Evolutionary conservation across 2,888 invertebrate species (phyloP), one percentile per base, ranked within the genome.

Genomic region (Lasius platythorax): DNA sequence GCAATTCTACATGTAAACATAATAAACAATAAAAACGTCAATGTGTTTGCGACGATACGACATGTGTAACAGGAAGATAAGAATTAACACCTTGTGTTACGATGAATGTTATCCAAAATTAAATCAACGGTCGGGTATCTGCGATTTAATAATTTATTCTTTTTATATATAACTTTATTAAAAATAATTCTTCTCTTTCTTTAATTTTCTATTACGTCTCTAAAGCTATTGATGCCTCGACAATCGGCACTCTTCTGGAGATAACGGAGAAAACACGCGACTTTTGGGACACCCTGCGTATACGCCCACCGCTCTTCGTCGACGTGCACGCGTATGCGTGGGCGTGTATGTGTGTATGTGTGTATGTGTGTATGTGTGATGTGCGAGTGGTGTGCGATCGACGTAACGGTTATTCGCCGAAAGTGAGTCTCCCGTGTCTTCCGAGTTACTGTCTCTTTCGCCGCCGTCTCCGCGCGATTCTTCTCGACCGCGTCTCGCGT

Each of bases 391-490:
- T 56, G 67, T 78, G 61, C 66, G 78, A 86, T 85, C 85, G 61
- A 72, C 76, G 83, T 92, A 90, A 92, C 92, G 90, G 92, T 91
- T 87, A 88, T 85, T 88, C 90, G 89, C 90, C 90, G 91, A 92
- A 92, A 92, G 91, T 90, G 90, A 91, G 88, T 91, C 87, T 83
- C 78, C 46, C 73, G 53, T 63, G 56, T 75, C 79, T 82, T 73
- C 84, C 63, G 74, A 73, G 74, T 86, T 83, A 88, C 87, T 89
- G 70, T 83, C 87, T 87, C 87, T 86, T 85, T 85, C 87, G 61
- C 67, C 64, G 68, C 23, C 79, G 66, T 33, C 46, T 81, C 56
- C 82, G 58, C 28, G n/a, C 30, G n/a, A 40, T 23, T 64, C 70
- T 70, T 33, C n/a, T 43, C 56, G n/a, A 56, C 30, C 40, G 28